Evolutionary conservation across 64 coral and sea anemone species (phyloP).

Genomic region (Actinia tenebrosa): DNA sequence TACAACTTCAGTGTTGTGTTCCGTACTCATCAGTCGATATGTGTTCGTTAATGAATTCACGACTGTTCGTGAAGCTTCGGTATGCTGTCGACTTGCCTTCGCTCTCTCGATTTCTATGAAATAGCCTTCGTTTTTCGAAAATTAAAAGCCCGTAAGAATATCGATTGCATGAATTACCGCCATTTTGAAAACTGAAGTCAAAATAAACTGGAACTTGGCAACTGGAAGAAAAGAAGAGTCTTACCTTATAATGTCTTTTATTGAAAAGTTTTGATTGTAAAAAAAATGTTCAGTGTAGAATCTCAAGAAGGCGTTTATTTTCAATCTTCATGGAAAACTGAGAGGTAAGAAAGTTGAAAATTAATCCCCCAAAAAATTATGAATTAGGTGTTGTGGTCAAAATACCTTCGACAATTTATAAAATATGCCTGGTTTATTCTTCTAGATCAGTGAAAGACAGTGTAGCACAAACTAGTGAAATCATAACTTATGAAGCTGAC

Average conservation of each 20-base stretch:
- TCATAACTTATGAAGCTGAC: slow-evolving; percentile 86
- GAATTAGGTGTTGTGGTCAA: not conserved
- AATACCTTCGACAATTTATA: not conserved
- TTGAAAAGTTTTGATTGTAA: not conserved
- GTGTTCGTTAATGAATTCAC: not conserved
- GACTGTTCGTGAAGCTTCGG: not conserved
- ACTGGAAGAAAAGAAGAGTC: not conserved
- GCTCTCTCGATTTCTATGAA: not conserved
- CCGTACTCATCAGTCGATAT: not conserved
- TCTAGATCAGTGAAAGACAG: slow-evolving; percentile 61
- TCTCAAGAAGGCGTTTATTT: slow-evolving; percentile 75
- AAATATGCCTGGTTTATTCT: not conserved
- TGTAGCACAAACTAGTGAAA: slow-evolving; percentile 82
- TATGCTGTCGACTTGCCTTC: not conserved
- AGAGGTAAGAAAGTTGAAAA: slow-evolving; percentile 47
- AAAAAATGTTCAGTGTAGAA: slow-evolving; percentile 66
- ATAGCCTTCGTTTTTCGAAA: not conserved
- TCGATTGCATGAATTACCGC: slow-evolving; percentile 12
- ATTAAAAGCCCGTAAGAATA: not conserved
- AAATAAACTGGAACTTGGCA: not conserved
- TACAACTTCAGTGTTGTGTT: slow-evolving; percentile 31
- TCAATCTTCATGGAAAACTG: slow-evolving; percentile 84
- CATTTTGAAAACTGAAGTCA: slow-evolving; percentile 53
- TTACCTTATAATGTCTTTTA: not conserved
- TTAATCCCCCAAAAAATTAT: not conserved